These are phyloP conservation scores for Eurystomus glaucurus DNA, from an alignment of 2,797 vertebrate species.

Conservation along the genomic window DNA sequence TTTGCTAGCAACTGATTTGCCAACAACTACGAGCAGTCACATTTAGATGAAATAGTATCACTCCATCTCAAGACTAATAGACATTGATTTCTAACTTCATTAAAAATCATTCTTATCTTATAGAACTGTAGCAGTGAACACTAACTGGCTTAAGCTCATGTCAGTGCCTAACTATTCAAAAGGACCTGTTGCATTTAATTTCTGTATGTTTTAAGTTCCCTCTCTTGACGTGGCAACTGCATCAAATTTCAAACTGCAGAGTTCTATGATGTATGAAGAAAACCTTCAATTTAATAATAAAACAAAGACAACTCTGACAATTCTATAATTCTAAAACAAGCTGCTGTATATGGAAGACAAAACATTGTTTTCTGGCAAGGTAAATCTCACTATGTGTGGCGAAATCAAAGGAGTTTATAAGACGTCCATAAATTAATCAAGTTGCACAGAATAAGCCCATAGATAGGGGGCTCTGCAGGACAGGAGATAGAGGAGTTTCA, in stretches of 20 bases:
- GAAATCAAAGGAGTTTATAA: not conserved
- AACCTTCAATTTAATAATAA: not conserved
- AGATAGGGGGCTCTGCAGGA: slow-evolving; percentile 79
- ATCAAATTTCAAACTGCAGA: not conserved
- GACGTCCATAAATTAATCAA: not conserved
- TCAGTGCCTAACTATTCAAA: not conserved
- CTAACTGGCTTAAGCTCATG: not conserved
- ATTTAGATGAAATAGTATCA: not conserved
- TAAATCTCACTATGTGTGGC: not conserved
- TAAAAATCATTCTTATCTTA: not conserved
- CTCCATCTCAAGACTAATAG: not conserved
- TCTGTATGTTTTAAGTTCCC: not conserved
- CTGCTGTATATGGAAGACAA: not conserved
- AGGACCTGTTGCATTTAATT: not conserved
- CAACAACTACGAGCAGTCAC: not conserved
- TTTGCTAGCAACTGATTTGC: not conserved
- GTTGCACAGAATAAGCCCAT: slow-evolving; percentile 13
- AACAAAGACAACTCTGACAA: not conserved
- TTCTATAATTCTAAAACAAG: not conserved
- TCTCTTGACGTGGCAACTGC: not conserved
- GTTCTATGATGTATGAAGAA: not conserved
- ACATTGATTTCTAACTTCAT: not conserved
- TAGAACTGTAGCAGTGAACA: not conserved
- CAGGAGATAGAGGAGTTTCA: slow-evolving; percentile 34
- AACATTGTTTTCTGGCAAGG: not conserved